A percentile compares a stretch with the other conserved stretches of the same genome.
Evolutionary conservation across 2,797 vertebrate genomes (phyloP).

Genomic region (Betta splendens): DNA sequence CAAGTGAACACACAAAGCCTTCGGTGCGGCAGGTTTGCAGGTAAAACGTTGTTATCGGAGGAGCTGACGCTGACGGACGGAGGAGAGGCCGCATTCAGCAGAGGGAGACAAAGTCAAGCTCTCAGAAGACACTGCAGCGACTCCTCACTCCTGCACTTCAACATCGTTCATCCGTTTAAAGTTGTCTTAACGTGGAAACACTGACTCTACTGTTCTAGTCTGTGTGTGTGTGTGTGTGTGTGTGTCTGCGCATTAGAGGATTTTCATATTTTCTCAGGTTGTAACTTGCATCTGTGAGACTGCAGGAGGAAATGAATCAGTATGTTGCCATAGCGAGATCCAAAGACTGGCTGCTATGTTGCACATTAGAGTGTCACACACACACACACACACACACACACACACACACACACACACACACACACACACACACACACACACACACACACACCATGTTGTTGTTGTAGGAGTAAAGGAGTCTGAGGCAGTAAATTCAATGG

Average conservation of each 20-base stretch:
- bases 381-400: constrained; percentile 25
- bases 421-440: constrained; percentile 19
- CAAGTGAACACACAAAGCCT: not conserved
- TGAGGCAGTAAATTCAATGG: not conserved
- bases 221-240: too few relatives aligned
- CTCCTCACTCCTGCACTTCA: too few relatives aligned
- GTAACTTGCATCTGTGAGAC: not conserved
- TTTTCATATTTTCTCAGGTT: not conserved
- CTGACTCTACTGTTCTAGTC: too few relatives aligned
- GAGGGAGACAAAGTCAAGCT: too few relatives aligned
- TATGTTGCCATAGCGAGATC: constrained; percentile 36
- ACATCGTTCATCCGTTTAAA: not conserved
- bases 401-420: constrained; percentile 21
- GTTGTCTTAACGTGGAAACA: too few relatives aligned
- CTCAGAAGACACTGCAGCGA: too few relatives aligned
- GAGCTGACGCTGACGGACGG: too few relatives aligned
- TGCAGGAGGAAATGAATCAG: constrained; percentile 4
- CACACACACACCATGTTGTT: constrained; percentile 21
- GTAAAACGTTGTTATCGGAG: not conserved
- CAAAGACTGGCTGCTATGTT: too few relatives aligned
- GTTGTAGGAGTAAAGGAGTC: constrained; percentile 1
- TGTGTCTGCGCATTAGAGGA: too few relatives aligned
- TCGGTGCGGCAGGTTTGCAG: not conserved
- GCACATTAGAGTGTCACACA: constrained; percentile 39
- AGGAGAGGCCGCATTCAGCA: too few relatives aligned